Evolutionary conservation across 53 echinoderm and acorn worm species (phyloP).

Genomic region (Astropecten irregularis): DNA sequence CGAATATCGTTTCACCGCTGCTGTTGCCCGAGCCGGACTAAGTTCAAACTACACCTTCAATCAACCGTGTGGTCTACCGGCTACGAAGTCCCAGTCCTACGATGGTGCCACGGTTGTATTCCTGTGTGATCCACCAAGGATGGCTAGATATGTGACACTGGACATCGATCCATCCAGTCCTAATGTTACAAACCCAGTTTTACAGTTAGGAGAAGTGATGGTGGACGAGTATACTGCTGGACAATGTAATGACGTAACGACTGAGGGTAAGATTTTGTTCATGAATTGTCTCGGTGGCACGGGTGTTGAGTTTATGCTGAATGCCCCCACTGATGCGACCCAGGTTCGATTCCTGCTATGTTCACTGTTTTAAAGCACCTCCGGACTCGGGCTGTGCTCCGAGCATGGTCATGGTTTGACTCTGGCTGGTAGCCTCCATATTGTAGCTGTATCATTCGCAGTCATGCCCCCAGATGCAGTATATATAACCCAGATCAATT

Average conservation of each 20-base stretch:
- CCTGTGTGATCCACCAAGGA: constrained; percentile 20
- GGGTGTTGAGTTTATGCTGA: too few species aligned
- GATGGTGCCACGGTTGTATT: background rate
- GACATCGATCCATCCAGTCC: constrained; percentile 15
- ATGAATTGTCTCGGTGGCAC: too few species aligned
- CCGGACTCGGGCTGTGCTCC: too few species aligned
- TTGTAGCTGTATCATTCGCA: too few species aligned
- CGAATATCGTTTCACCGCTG: background rate
- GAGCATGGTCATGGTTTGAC: too few species aligned
- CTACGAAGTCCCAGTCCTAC: constrained; percentile 17
- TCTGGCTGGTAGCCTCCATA: too few species aligned
- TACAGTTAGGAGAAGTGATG: constrained; percentile 1
- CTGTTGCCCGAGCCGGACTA: background rate
- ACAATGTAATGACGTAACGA: background rate
- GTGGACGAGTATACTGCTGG: background rate
- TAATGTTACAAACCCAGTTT: background rate
- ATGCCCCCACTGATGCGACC: too few species aligned
- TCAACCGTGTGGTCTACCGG: constrained; percentile 20
- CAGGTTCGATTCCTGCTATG: too few species aligned
- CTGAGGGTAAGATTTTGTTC: background rate
- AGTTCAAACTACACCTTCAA: constrained; percentile 11
- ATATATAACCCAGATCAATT: too few species aligned
- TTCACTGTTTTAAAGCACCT: too few species aligned
- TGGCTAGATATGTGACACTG: constrained; percentile 10
- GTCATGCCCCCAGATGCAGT: too few species aligned